A percentile compares a stretch with the other conserved stretches of the same genome.
Evolutionary conservation across 2,888 invertebrate genomes (phyloP).

Genomic region (Epinotia ramella): DNA sequence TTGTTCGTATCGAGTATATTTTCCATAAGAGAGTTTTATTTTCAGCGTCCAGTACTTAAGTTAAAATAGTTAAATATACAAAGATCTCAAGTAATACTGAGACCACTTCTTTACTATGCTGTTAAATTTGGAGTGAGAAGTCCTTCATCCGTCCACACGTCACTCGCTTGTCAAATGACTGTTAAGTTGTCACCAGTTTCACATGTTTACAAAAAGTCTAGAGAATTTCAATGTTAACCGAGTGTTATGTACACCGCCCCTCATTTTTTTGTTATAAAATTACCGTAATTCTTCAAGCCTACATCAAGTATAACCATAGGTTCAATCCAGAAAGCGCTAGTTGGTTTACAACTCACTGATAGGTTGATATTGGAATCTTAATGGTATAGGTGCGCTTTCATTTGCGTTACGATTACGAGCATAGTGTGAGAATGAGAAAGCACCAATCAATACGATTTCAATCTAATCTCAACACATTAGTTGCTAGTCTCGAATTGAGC

Average conservation of each 20-base stretch:
- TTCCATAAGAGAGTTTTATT: not conserved
- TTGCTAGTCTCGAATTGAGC: not conserved
- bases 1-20: too few species aligned
- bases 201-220: slow-evolving; percentile 5
- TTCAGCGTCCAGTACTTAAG: not conserved
- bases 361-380: not conserved
- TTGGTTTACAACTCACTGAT: not conserved
- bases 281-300: not conserved
- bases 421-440: not conserved
- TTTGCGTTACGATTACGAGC: not conserved
- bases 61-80: too few species aligned
- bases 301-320: not conserved
- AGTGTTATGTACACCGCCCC: slow-evolving; percentile 10
- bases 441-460: not conserved
- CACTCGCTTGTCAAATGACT: not conserved
- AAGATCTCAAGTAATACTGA: not conserved
- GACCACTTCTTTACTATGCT: not conserved
- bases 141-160: slow-evolving; percentile 3
- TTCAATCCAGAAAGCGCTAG: not conserved
- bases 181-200: not conserved
- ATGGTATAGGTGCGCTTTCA: not conserved
- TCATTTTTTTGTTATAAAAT: slow-evolving; percentile 10
- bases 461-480: not conserved
- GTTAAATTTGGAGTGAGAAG: not conserved
- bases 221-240: not conserved